These are phyloP conservation scores for Gracilinanus agilis DNA, from an alignment of 2,113 vertebrate species.

Conservation along the genomic window DNA sequence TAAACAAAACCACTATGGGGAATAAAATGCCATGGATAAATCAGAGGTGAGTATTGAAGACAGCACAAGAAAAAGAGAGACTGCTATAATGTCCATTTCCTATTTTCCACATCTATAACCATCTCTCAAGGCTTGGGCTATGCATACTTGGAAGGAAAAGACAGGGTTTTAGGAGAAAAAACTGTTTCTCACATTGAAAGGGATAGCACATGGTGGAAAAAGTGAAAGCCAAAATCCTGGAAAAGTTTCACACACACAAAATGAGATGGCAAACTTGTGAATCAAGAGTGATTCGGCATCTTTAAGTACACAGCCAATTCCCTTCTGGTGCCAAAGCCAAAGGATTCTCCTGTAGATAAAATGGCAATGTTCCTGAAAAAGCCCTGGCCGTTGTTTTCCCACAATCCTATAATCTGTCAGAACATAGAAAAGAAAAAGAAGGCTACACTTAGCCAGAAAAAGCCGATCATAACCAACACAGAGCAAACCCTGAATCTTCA, in stretches of 20 bases:
- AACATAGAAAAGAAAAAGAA: conserved; percentile 76
- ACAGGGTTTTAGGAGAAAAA: conserved; percentile 68
- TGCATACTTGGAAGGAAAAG: conserved; percentile 60
- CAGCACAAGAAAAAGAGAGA: conserved; percentile 46
- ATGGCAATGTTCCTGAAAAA: conserved; percentile 77
- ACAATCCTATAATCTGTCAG: conserved; percentile 79
- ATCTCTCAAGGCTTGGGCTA: conserved; percentile 62
- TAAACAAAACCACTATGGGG: conserved; percentile 45
- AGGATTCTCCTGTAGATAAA: conserved; percentile 69
- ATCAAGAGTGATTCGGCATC: conserved; percentile 75
- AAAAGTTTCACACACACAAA: conserved; percentile 75
- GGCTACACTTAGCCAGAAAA: conserved; percentile 72
- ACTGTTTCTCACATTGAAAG: conserved; percentile 23
- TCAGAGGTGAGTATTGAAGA: conserved; percentile 52
- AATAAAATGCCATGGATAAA: conserved; percentile 62
- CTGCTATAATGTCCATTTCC: conserved; percentile 35
- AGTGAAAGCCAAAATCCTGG: conserved; percentile 73
- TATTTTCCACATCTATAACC: conserved; percentile 60
- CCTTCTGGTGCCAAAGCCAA: conserved; percentile 71
- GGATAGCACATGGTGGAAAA: conserved; percentile 68
- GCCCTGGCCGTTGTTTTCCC: conserved; percentile 77
- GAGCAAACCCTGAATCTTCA: conserved; percentile 59
- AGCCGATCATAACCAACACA: conserved; percentile 75
- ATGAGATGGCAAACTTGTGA: conserved; percentile 78
- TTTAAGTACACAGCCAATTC: conserved; percentile 74